Evolutionary conservation across 2,113 vertebrate species (phyloP).

Genomic region (Hemichromis elongatus): DNA sequence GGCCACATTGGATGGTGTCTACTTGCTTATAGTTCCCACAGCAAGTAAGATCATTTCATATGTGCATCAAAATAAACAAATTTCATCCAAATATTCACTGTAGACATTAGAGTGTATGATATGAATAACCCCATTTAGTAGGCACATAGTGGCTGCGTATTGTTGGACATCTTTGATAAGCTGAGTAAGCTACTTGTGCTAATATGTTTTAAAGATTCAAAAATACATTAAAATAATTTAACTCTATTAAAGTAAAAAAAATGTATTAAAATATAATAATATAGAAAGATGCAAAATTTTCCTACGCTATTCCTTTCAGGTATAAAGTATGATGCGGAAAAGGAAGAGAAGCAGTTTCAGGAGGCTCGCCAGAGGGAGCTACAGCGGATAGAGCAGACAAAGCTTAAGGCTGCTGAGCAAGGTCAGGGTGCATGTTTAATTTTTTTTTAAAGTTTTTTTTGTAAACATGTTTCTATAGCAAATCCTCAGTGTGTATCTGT

Average conservation of each 20-base stretch:
- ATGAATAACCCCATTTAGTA: background rate
- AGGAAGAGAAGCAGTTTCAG: conserved; percentile 87
- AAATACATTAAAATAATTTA: background rate
- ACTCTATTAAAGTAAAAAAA: background rate
- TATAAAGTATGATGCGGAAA: conserved; percentile 93
- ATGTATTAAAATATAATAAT: background rate
- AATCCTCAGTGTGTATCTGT: background rate
- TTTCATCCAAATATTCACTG: background rate
- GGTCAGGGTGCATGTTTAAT: conserved; percentile 68
- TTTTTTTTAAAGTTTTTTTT: background rate
- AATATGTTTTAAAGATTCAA: background rate
- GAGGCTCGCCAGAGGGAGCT: conserved; percentile 90
- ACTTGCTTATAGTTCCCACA: conserved; percentile 92
- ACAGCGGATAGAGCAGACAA: conserved; percentile 93
- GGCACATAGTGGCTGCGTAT: background rate
- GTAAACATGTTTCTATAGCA: background rate
- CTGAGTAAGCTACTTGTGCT: background rate
- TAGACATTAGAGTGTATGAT: background rate
- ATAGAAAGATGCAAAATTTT: background rate
- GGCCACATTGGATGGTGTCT: conserved; percentile 90
- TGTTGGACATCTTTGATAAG: background rate
- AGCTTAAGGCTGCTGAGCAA: conserved; percentile 88
- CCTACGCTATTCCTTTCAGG: conserved; percentile 62
- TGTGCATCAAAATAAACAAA: background rate
- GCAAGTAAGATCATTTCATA: conserved; percentile 74